Base-by-base conservation (phyloP, 2,797 vertebrate genomes). In the Sciurus carolinensis region DNA sequence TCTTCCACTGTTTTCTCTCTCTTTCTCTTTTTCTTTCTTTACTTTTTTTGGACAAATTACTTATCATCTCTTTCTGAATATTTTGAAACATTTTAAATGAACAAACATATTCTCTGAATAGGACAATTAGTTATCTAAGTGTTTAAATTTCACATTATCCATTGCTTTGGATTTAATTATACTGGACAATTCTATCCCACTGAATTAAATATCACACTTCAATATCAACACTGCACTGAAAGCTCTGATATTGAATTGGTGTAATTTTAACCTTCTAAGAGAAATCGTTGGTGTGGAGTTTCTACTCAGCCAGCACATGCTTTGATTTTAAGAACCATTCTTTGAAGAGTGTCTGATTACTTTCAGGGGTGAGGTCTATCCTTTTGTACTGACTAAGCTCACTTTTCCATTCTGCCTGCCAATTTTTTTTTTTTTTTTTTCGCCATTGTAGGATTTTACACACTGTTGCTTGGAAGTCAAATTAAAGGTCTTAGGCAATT, bases 271-370 rank as follows among this genome's bases (percentile, higher is more conserved):
- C 90, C 91, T 96, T 95, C 57, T 52, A 36, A 76, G 81, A 90
- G 89, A 92, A 85, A 42, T 67, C 87, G 83, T 15, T 80, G 64
- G 84, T 90, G 4, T 95, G 91, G 84, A 87, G 77, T 97, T 97
- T 94, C 97, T 93, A 39, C 57, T 57, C 59, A 83, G 95, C 36
- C 33, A 79, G 94, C 20, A 79, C 89, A 92, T 15, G 93, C 91
- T 97, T 90, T 96, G 96, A 96, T 89, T 97, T 62, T 72, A 91
- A 95, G 87, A 96, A 91, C n/a, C 17, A 50, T 79, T 77, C 82
- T 97, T 87, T 95, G 84, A 92, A 97, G 84, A 95, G 96, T 80
- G 14, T 97, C 94, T 97, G 95, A 97, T 97, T 97, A 95, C 97
- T 90, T 95, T 89, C 59, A 87, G 44, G 81, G 91, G 44, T 57